These are phyloP conservation scores for Catharus ustulatus DNA, from an alignment of 2,797 vertebrate genomes.

Conservation along the genomic window DNA sequence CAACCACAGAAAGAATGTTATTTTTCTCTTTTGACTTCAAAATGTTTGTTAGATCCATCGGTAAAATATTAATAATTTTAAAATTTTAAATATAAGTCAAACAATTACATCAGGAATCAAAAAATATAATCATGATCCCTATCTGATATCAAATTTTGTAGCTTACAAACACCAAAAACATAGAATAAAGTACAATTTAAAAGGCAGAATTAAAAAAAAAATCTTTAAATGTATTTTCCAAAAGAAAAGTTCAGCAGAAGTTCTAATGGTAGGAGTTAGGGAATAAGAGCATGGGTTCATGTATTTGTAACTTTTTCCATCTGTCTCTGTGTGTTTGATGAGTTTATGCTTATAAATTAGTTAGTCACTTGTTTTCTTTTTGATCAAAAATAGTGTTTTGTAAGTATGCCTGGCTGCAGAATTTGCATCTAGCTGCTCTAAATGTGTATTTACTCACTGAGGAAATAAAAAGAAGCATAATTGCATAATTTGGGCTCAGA, in stretches of 20 bases:
- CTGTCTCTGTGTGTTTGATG: not conserved
- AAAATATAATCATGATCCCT: not conserved
- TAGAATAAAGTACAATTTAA: not conserved
- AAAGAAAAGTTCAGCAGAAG: slow-evolving; percentile 35
- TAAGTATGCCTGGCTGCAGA: slow-evolving; percentile 37
- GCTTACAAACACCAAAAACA: not conserved
- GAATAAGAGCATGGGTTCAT: slow-evolving; percentile 20
- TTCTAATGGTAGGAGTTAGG: slow-evolving; percentile 13
- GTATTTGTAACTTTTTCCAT: slow-evolving; percentile 45
- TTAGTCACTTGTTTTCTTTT: slow-evolving; percentile 36
- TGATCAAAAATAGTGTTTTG: slow-evolving; percentile 35
- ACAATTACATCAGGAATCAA: not conserved
- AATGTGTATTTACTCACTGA: slow-evolving; percentile 54
- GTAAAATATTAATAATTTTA: not conserved
- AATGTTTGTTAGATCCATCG: not conserved
- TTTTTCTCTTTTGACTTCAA: slow-evolving; percentile 16
- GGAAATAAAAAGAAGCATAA: not conserved
- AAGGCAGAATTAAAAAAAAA: not conserved
- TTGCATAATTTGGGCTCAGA: not conserved
- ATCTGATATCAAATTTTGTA: not conserved
- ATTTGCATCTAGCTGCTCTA: slow-evolving; percentile 49
- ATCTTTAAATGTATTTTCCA: not conserved
- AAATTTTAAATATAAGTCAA: slow-evolving; percentile 1
- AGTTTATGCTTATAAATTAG: slow-evolving; percentile 40
- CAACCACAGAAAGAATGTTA: not conserved